These are phyloP conservation scores for Thecophora atra DNA, from an alignment of 2,888 invertebrate species.

Conservation along the genomic window DNA sequence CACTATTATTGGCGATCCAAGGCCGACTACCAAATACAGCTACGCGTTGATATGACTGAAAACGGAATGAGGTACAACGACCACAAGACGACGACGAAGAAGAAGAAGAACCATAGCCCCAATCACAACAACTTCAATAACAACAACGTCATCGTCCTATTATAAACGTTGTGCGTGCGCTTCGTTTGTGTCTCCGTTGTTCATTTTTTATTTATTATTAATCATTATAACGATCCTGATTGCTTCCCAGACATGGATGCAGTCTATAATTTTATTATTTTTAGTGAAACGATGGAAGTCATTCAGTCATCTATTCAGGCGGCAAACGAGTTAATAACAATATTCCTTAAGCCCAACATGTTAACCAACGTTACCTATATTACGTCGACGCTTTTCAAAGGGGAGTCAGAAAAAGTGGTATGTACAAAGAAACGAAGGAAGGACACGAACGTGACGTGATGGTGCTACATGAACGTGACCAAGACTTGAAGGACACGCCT, in stretches of 20 bases:
- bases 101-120: too few species aligned
- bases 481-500: neutral
- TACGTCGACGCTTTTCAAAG: neutral
- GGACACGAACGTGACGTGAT: too few species aligned
- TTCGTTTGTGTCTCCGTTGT: constrained; percentile 22
- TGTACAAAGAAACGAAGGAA: neutral
- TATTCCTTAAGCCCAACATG: constrained; percentile 6
- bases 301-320: neutral
- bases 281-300: neutral
- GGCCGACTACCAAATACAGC: too few species aligned
- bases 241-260: constrained; percentile 24
- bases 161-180: neutral
- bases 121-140: too few species aligned
- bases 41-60: too few species aligned
- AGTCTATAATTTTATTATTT: constrained; percentile 4
- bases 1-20: neutral
- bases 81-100: too few species aligned
- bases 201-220: constrained; percentile 46
- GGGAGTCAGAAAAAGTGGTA: neutral
- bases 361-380: neutral
- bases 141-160: neutral
- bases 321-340: constrained; percentile 33
- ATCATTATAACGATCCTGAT: constrained; percentile 42
- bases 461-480: neutral
- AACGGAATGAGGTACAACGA: too few species aligned